phyloP scores from a whole-genome alignment of 37 sponge, comb jelly and placozoan species.

The Corticium candelabrum region DNA sequence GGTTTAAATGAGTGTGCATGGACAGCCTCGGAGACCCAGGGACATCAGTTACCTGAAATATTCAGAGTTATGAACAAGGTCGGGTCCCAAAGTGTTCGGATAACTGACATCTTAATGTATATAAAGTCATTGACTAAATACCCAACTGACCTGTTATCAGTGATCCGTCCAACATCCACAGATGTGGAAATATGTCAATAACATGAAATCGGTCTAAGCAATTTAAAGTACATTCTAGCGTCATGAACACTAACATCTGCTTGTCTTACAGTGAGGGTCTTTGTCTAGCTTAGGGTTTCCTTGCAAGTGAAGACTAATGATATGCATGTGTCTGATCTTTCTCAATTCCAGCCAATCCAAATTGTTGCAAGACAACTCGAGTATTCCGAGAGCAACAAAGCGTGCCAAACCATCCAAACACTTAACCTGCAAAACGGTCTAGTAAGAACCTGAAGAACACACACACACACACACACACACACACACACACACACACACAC shows the following conservation, averaged over 20 bases:
- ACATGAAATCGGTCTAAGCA: background rate
- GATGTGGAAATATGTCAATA: background rate
- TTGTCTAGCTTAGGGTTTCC: background rate
- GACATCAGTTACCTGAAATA: no score
- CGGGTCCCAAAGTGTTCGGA: no score
- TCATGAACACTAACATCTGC: no score
- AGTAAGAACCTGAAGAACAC: no score
- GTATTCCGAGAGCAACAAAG: background rate
- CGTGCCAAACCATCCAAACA: background rate
- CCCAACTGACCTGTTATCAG: background rate
- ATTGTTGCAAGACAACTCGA: background rate
- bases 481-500: no score
- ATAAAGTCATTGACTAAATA: no score
- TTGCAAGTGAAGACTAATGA: background rate
- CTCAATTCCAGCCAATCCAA: background rate
- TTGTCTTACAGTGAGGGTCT: background rate
- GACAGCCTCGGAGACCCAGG: no score
- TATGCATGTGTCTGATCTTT: background rate
- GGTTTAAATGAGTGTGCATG: no score
- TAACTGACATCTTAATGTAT: no score
- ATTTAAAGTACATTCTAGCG: no score
- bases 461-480: no score
- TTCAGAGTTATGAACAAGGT: no score
- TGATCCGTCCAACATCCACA: background rate
- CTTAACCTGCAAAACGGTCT: background rate